These are phyloP conservation scores for Toxotes chatareus DNA, from an alignment of 2,113 vertebrate species.

Conservation along the genomic window DNA sequence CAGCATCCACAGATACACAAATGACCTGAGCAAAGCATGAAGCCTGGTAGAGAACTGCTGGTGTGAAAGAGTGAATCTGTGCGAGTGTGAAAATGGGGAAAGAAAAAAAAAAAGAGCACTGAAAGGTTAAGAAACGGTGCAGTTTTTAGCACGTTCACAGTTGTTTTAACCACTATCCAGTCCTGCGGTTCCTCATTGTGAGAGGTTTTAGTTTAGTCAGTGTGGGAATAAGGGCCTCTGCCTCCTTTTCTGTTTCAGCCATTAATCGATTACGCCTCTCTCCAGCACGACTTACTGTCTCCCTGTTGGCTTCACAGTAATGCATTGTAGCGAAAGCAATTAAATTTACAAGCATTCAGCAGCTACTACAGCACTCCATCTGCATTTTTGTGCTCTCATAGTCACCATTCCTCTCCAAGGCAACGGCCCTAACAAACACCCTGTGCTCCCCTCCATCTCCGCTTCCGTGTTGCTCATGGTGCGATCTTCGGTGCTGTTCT, in stretches of 20 bases:
- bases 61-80: not conserved
- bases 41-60: not conserved
- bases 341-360: constrained; percentile 70
- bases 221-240: constrained; percentile 35
- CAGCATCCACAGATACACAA: not conserved
- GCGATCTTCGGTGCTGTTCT: constrained; percentile 5
- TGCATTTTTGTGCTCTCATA: not conserved
- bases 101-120: too few species aligned
- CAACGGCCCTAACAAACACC: constrained; percentile 20
- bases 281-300: constrained; percentile 39
- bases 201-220: constrained; percentile 39
- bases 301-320: constrained; percentile 49
- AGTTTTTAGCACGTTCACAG: not conserved
- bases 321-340: constrained; percentile 64
- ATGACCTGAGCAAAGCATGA: not conserved
- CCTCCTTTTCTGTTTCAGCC: constrained; percentile 25
- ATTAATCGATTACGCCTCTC: constrained; percentile 60
- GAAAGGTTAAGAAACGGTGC: not conserved
- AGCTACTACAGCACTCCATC: constrained; percentile 48
- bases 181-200: not conserved
- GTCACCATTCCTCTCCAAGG: constrained; percentile 13
- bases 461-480: not conserved
- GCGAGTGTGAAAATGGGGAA: too few species aligned
- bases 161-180: not conserved
- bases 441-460: not conserved